Percentiles rank a stretch among this genome's conserved stretches.
These are phyloP conservation scores for Lobophora halterata DNA, from an alignment of 2,888 invertebrate genomes.

Conservation along the genomic window DNA sequence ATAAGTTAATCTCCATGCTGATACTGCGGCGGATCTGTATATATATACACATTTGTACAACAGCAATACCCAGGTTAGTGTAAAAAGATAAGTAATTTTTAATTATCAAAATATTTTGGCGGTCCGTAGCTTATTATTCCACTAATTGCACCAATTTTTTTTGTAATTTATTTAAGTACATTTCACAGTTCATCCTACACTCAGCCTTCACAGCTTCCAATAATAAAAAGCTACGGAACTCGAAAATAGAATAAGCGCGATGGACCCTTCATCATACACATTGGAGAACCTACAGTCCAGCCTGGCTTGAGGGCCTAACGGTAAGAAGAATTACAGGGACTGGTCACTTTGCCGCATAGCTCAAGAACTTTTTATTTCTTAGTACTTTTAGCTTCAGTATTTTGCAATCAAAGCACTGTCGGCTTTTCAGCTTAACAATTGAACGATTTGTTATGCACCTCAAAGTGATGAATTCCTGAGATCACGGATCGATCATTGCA, in stretches of 20 bases:
- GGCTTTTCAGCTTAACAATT: no score
- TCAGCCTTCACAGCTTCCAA: no score
- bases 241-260: slow-evolving; percentile 11
- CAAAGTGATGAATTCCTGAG: background rate
- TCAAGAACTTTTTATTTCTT: background rate
- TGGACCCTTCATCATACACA: slow-evolving; percentile 15
- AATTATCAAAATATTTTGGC: slow-evolving; percentile 4
- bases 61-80: slow-evolving; percentile 20
- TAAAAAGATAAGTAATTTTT: slow-evolving; percentile 16
- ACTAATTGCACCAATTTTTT: background rate
- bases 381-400: background rate
- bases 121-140: slow-evolving; percentile 12
- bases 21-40: slow-evolving; percentile 13
- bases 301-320: slow-evolving; percentile 14
- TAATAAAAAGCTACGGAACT: slow-evolving; percentile 9
- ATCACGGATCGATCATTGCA: slow-evolving; percentile 1
- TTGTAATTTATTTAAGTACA: background rate
- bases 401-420: no score
- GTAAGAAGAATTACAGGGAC: slow-evolving; percentile 9
- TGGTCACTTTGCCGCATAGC: background rate
- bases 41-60: slow-evolving; percentile 4
- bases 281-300: no score
- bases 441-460: no score
- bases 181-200: no score
- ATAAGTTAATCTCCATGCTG: slow-evolving; percentile 8